These are phyloP conservation scores for Eulemur albifrons DNA, from an alignment of 2,797 vertebrate genomes.

Conservation along the genomic window DNA sequence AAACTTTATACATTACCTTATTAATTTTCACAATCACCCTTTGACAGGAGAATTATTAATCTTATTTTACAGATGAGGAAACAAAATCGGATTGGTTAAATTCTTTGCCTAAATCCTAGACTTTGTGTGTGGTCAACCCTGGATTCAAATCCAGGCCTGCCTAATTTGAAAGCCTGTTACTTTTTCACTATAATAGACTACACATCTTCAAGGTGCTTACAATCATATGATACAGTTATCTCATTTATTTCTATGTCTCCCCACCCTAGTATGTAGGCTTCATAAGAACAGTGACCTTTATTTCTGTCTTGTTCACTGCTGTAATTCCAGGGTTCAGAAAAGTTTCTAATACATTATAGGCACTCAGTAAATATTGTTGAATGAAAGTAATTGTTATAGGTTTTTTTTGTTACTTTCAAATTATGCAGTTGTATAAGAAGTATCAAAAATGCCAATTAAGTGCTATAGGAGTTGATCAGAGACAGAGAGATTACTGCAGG, in stretches of 20 bases:
- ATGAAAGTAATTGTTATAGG: neutral
- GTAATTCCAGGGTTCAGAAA: neutral
- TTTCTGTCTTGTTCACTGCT: neutral
- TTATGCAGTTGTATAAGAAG: neutral
- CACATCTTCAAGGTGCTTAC: neutral
- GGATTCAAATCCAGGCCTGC: neutral
- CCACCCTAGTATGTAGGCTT: neutral
- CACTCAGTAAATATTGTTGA: neutral
- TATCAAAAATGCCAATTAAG: neutral
- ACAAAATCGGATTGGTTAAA: conserved; percentile 5
- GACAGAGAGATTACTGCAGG: neutral
- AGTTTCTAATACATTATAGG: neutral
- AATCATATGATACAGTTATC: neutral
- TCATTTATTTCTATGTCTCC: neutral
- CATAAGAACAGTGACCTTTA: neutral
- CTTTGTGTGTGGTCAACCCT: neutral
- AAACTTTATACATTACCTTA: neutral
- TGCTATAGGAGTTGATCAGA: neutral
- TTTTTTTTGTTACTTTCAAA: conserved; percentile 28
- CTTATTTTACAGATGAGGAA: conserved; percentile 26
- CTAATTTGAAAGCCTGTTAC: neutral
- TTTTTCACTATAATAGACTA: neutral
- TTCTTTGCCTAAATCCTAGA: conserved; percentile 13
- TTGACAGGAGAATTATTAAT: neutral
- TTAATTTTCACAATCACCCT: neutral